A percentile compares a stretch with the other conserved stretches of the same genome.
Conservation (phyloP, 64 coral and sea anemone genomes). For the Trachythela sp. region DNA sequence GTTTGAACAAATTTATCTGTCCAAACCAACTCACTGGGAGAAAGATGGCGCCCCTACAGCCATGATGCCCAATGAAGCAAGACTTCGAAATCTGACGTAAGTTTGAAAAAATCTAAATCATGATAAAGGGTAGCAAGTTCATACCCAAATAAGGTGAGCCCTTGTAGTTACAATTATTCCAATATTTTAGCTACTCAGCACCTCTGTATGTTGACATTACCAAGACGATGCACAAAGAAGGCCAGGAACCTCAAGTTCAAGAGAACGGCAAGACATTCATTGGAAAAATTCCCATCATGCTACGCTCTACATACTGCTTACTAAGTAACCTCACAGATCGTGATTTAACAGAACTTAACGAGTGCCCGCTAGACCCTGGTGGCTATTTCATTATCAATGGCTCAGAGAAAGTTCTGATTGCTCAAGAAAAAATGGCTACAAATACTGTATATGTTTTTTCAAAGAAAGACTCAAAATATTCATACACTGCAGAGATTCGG, state of each 20-base stretch:
- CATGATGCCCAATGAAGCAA: slow-evolving; percentile 99
- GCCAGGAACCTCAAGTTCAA: slow-evolving; percentile 71
- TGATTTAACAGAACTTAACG: slow-evolving; percentile 99
- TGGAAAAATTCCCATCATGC: slow-evolving; percentile 99
- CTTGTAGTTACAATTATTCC: background rate
- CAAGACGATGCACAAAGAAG: slow-evolving; percentile 90
- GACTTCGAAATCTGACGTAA: slow-evolving; percentile 97
- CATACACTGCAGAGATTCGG: slow-evolving; percentile 92
- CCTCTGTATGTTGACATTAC: slow-evolving; percentile 98
- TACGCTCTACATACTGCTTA: slow-evolving; percentile 92
- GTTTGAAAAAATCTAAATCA: background rate
- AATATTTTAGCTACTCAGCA: slow-evolving; percentile 76
- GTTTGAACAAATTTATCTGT: slow-evolving; percentile 98
- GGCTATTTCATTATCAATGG: slow-evolving; percentile 99
- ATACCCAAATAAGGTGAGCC: no score
- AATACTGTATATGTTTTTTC: slow-evolving; percentile 99
- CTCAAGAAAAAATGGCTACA: slow-evolving; percentile 99
- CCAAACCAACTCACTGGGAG: slow-evolving; percentile 99
- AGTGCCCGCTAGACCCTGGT: slow-evolving; percentile 90
- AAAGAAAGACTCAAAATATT: slow-evolving; percentile 98
- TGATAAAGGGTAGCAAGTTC: no score
- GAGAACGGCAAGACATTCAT: slow-evolving; percentile 98
- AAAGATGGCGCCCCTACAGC: slow-evolving; percentile 96
- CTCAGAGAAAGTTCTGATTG: slow-evolving; percentile 97
- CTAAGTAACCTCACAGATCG: slow-evolving; percentile 76